Conservation (phyloP, 2,797 vertebrate species). For the Hephaestus fuliginosus region DNA sequence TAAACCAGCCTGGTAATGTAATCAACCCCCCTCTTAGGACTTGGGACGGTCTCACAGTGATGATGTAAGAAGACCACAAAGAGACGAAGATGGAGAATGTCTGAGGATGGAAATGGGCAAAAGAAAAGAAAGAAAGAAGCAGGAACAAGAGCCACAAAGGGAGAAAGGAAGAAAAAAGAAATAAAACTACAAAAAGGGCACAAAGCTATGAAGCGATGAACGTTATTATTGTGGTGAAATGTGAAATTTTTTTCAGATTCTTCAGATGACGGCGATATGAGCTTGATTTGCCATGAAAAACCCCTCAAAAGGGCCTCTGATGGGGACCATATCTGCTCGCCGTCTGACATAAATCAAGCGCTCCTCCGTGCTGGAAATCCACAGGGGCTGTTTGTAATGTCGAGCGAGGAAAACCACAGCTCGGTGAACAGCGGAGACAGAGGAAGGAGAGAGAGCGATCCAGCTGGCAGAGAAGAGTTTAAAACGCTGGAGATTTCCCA, state of each 20-base stretch:
- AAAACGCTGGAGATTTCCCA: constrained; percentile 4
- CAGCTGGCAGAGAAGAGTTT: constrained; percentile 23
- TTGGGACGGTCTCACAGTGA: constrained; percentile 30
- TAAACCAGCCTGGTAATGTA: constrained; percentile 59
- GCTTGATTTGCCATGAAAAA: constrained; percentile 12
- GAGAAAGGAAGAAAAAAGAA: background rate
- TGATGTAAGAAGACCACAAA: constrained; percentile 50
- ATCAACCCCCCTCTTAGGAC: constrained; percentile 37
- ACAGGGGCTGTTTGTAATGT: constrained; percentile 42
- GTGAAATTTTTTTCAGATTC: background rate
- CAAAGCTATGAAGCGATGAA: constrained; percentile 6
- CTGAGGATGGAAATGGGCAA: constrained; percentile 39
- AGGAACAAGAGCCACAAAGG: constrained; percentile 19
- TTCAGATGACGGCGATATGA: constrained; percentile 19
- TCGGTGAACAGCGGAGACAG: constrained; percentile 15
- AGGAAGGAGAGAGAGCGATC: constrained; percentile 17
- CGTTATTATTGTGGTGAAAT: constrained; percentile 46
- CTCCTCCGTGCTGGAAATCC: constrained; percentile 45
- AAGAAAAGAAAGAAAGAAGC: constrained; percentile 16
- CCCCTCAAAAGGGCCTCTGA: constrained; percentile 8
- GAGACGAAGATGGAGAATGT: constrained; percentile 25
- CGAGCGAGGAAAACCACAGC: constrained; percentile 48
- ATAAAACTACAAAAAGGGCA: background rate
- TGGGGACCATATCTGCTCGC: background rate
- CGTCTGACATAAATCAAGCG: constrained; percentile 54